Evolutionary conservation across 2,113 vertebrate species (phyloP).

Genomic region (Laticauda laticaudata): DNA sequence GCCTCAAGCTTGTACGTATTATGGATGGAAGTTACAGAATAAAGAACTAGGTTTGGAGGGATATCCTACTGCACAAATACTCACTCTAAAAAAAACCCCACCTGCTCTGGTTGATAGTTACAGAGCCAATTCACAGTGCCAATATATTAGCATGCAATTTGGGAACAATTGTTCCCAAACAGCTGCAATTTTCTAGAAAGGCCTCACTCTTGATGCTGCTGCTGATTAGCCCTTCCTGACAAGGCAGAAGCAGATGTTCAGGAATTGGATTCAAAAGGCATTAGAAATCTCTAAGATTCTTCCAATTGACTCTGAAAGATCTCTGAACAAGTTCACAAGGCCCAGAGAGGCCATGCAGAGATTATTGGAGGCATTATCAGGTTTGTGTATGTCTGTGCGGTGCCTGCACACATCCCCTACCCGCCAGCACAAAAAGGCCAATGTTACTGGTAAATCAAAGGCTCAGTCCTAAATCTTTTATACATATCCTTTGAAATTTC

Average conservation of each 20-base stretch:
- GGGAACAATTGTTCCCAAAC: not conserved
- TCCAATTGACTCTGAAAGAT: conserved; percentile 6
- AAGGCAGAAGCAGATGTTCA: not conserved
- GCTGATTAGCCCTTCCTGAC: not conserved
- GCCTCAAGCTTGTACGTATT: not conserved
- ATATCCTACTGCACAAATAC: not conserved
- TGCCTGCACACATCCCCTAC: not conserved
- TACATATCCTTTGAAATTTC: not conserved
- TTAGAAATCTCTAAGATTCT: not conserved
- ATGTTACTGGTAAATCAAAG: conserved; percentile 8
- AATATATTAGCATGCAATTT: not conserved
- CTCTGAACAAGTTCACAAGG: not conserved
- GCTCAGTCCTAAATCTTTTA: not conserved
- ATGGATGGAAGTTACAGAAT: not conserved
- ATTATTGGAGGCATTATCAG: conserved; percentile 19
- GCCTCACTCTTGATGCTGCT: not conserved
- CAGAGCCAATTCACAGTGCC: not conserved
- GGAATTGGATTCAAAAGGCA: not conserved
- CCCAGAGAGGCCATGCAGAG: not conserved
- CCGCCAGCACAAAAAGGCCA: not conserved
- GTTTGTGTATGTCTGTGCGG: not conserved
- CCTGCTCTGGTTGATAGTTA: not conserved
- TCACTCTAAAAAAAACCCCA: not conserved
- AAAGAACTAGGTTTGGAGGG: not conserved
- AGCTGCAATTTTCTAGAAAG: not conserved